These are phyloP conservation scores for Manduca sexta DNA, from an alignment of 1,140 invertebrate species.

Conservation along the genomic window DNA sequence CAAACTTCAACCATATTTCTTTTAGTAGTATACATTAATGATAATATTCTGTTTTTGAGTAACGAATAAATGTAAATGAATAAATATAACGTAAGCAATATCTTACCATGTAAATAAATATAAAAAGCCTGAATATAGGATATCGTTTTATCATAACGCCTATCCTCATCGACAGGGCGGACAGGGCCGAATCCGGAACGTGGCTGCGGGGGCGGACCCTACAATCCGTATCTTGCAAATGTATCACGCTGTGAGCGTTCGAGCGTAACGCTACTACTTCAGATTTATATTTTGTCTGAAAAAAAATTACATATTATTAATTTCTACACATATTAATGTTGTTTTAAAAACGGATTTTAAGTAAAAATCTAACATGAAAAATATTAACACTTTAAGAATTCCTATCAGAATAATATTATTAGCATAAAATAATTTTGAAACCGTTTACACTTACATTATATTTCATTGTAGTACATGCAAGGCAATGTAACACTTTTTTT, in stretches of 20 bases:
- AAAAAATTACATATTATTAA: conserved; percentile 6
- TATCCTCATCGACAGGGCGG: conserved; percentile 82
- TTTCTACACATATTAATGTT: too few species aligned
- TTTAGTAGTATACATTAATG: too few species aligned
- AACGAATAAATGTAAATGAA: background rate
- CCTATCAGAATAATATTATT: too few species aligned
- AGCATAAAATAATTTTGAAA: too few species aligned
- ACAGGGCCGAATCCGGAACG: conserved; percentile 75
- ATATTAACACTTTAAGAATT: too few species aligned
- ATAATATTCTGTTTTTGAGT: too few species aligned
- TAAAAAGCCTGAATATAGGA: conserved; percentile 84
- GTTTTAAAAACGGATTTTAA: too few species aligned
- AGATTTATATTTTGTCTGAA: conserved; percentile 47
- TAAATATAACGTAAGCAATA: background rate
- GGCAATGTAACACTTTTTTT: too few species aligned
- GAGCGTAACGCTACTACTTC: conserved; percentile 24
- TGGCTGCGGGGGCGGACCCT: conserved; percentile 24
- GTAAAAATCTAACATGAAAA: too few species aligned
- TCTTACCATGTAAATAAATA: conserved; percentile 79
- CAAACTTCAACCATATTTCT: too few species aligned
- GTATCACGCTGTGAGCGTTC: conserved; percentile 39
- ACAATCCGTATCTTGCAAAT: conserved; percentile 30
- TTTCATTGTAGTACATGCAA: too few species aligned
- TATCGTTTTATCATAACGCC: conserved; percentile 85
- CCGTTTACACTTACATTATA: too few species aligned